Conservation (phyloP, 2,797 vertebrate genomes). For the Melopsittacus undulatus region DNA sequence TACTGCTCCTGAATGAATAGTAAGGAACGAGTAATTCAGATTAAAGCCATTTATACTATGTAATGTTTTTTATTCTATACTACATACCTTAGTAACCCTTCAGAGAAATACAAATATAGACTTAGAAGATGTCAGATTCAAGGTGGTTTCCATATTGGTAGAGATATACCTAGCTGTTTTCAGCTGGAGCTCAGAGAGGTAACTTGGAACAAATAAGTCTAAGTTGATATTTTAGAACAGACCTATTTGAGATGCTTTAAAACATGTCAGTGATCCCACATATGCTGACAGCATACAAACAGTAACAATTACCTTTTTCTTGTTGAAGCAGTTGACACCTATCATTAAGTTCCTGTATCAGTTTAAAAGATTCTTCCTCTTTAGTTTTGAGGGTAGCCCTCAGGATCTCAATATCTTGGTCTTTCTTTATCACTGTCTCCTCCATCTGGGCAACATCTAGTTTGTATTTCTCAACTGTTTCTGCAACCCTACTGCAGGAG, state of each 20-base stretch:
- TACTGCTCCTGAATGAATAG: not conserved
- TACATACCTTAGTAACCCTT: not conserved
- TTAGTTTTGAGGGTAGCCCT: slow-evolving; percentile 81
- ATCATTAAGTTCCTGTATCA: slow-evolving; percentile 81
- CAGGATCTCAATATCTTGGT: slow-evolving; percentile 79
- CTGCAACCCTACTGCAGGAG: slow-evolving; percentile 76
- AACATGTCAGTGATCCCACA: not conserved
- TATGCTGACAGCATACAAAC: not conserved
- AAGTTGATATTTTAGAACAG: not conserved
- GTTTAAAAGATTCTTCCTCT: slow-evolving; percentile 79
- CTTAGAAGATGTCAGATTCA: not conserved
- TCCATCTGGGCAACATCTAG: slow-evolving; percentile 75
- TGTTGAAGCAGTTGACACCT: slow-evolving; percentile 82
- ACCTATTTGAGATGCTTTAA: not conserved
- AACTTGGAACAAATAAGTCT: not conserved
- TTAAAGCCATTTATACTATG: not conserved
- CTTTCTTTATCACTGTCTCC: slow-evolving; percentile 80
- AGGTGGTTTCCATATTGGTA: not conserved
- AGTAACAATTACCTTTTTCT: slow-evolving; percentile 82
- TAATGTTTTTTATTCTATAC: not conserved
- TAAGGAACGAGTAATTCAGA: not conserved
- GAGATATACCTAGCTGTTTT: not conserved
- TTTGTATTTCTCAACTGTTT: slow-evolving; percentile 77
- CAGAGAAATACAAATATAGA: not conserved
- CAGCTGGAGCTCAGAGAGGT: not conserved